These are phyloP conservation scores for Neolamprologus tretocephalus DNA, from an alignment of 2,113 vertebrate genomes.

Conservation along the genomic window DNA sequence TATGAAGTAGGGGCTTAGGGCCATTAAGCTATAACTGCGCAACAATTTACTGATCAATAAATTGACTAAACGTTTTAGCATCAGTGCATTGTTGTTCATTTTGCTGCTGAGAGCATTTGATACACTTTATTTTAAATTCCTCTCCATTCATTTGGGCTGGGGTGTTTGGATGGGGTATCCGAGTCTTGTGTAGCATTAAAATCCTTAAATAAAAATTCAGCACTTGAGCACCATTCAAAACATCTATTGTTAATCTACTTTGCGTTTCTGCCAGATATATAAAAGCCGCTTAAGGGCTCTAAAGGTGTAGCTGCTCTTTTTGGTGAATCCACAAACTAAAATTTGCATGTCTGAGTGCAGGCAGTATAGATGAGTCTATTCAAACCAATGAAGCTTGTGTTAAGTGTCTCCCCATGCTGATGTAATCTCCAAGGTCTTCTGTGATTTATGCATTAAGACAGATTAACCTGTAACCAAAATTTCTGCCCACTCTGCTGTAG, in stretches of 20 bases:
- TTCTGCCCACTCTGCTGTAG: background rate
- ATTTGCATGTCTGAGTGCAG: conserved; percentile 6
- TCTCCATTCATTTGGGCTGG: background rate
- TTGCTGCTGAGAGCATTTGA: background rate
- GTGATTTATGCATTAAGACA: background rate
- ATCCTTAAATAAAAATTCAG: background rate
- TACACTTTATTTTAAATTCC: background rate
- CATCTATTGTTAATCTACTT: conserved; percentile 7
- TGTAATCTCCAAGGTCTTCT: background rate
- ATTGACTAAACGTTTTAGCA: background rate
- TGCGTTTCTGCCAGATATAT: background rate
- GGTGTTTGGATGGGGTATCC: background rate
- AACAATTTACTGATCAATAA: background rate
- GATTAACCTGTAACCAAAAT: background rate
- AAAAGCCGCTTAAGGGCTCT: conserved; percentile 21
- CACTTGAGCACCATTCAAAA: background rate
- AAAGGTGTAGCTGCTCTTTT: background rate
- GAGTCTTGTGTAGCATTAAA: background rate
- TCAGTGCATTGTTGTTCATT: background rate
- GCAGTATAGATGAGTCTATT: background rate
- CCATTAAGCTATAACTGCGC: background rate
- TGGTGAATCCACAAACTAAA: background rate
- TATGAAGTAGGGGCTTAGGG: background rate
- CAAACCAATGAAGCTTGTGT: background rate
- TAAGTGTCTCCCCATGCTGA: background rate